Evolutionary conservation across 2,797 vertebrate species (phyloP).

Genomic region (Erpetoichthys calabaricus): DNA sequence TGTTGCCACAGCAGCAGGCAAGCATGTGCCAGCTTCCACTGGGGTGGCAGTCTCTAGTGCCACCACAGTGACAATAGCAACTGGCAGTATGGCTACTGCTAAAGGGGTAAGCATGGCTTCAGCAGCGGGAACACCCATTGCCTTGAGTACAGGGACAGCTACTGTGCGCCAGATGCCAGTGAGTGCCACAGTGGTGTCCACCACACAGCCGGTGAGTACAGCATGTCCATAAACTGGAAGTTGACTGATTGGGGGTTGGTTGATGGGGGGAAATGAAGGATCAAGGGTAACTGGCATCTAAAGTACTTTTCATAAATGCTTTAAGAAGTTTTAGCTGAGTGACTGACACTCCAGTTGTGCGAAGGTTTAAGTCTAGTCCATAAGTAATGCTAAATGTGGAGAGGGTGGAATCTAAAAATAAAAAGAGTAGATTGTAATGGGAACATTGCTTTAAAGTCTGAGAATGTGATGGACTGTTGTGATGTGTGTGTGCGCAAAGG

Average conservation of each 20-base stretch:
- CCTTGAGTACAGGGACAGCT: slow-evolving; percentile 60
- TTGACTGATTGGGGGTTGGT: background rate
- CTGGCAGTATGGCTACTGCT: slow-evolving; percentile 53
- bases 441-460: no score
- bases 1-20: slow-evolving; percentile 55
- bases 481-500: no score
- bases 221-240: no score
- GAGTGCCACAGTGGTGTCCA: slow-evolving; percentile 69
- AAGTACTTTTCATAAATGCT: background rate
- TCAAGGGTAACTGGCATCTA: background rate
- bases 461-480: no score
- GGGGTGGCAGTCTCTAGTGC: slow-evolving; percentile 49
- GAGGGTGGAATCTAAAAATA: no score
- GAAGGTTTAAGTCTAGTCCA: no score
- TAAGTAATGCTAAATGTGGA: no score
- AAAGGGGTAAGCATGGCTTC: slow-evolving; percentile 71
- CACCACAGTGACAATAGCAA: slow-evolving; percentile 62
- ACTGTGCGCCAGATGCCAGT: slow-evolving; percentile 77
- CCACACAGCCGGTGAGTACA: slow-evolving; percentile 69
- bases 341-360: no score
- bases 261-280: background rate
- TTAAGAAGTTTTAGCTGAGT: no score
- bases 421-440: no score
- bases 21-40: slow-evolving; percentile 42
- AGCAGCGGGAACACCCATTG: slow-evolving; percentile 57